Percentiles rank a stretch among this genome's conserved stretches.
Evolutionary conservation across 2,797 vertebrate species (phyloP).

Genomic region (Megalops cyprinoides): DNA sequence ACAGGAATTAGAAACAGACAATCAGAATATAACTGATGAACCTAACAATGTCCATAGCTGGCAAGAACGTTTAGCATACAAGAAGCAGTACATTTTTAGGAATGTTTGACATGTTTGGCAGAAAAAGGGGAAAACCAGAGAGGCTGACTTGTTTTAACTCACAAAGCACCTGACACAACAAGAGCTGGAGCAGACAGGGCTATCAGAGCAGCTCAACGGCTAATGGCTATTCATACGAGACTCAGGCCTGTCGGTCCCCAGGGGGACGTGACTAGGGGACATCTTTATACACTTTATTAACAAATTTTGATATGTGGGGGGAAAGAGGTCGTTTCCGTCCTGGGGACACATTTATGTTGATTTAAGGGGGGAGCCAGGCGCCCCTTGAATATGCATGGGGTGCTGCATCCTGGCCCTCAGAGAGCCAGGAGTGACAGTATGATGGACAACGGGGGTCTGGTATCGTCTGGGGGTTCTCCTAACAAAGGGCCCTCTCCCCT

Average conservation of each 20-base stretch:
- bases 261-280: neutral
- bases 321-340: neutral
- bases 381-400: neutral
- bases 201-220: neutral
- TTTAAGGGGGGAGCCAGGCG: neutral
- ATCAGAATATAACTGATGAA: no score
- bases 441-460: slow-evolving; percentile 4
- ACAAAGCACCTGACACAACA: neutral
- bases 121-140: no score
- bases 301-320: neutral
- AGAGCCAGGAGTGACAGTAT: neutral
- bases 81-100: no score
- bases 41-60: no score
- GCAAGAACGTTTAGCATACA: no score
- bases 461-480: slow-evolving; percentile 4
- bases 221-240: neutral
- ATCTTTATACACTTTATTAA: slow-evolving; percentile 14
- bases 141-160: neutral
- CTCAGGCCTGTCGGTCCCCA: neutral
- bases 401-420: neutral
- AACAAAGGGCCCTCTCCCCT: slow-evolving; percentile 3
- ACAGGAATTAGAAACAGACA: no score
- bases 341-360: neutral
- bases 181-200: neutral
- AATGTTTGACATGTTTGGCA: no score